Conservation (phyloP, 2,888 invertebrate species). For the Lucinisca nassula region DNA sequence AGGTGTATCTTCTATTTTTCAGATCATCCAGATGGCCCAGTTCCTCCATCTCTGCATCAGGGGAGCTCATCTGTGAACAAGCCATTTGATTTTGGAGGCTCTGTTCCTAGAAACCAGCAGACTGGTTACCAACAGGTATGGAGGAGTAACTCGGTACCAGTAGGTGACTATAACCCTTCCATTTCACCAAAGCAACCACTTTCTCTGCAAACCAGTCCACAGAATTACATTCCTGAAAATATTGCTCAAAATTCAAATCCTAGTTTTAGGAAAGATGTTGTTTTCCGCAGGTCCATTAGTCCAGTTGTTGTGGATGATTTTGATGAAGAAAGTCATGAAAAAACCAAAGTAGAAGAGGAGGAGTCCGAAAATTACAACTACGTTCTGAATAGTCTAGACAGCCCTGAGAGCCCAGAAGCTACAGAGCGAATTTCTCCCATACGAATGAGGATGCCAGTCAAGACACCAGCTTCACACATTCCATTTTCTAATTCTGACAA, state of each 20-base stretch:
- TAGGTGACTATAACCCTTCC: background rate
- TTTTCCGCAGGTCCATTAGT: background rate
- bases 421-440: background rate
- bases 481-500: background rate
- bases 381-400: slow-evolving; percentile 45
- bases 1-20: too few species aligned
- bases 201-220: slow-evolving; percentile 16
- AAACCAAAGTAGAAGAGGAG: background rate
- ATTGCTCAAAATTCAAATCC: background rate
- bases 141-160: slow-evolving; percentile 47
- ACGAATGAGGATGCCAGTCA: slow-evolving; percentile 51
- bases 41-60: too few species aligned
- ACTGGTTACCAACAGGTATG: slow-evolving; percentile 29
- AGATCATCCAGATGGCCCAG: too few species aligned
- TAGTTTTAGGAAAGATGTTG: background rate
- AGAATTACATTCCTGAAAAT: background rate
- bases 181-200: background rate
- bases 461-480: slow-evolving; percentile 10
- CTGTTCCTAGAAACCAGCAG: background rate
- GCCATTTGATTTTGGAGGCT: background rate
- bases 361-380: slow-evolving; percentile 52
- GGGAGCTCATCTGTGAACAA: too few species aligned
- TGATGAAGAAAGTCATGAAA: background rate
- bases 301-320: background rate
- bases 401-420: background rate